Percentiles rank a stretch among this genome's conserved stretches.
These are phyloP conservation scores for Fundulus diaphanus DNA, from an alignment of 2,797 vertebrate genomes.

Conservation along the genomic window DNA sequence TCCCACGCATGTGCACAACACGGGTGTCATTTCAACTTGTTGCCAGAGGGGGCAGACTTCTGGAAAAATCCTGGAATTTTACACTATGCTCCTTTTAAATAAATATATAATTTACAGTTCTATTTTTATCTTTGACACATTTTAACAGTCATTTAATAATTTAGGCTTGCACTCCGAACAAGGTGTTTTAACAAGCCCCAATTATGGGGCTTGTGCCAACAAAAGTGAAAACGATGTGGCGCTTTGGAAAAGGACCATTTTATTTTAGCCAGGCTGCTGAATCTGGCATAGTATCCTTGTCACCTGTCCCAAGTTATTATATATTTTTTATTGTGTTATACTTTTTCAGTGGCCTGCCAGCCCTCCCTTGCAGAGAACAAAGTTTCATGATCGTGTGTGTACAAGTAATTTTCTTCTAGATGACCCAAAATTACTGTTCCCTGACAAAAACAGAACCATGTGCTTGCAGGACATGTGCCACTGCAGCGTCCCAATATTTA, in stretches of 20 bases:
- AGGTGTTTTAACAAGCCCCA: not conserved
- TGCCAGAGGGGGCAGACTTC: no score
- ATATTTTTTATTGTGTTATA: not conserved
- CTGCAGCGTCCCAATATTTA: slow-evolving; percentile 5
- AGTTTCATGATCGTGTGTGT: no score
- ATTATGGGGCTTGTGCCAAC: not conserved
- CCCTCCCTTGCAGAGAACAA: not conserved
- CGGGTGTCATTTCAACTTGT: no score
- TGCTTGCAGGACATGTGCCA: slow-evolving; percentile 12
- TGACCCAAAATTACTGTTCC: not conserved
- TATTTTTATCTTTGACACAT: no score
- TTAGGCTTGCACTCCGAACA: no score
- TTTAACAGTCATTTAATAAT: no score
- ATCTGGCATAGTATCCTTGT: not conserved
- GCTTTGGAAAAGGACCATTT: no score
- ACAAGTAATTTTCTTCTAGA: slow-evolving; percentile 9
- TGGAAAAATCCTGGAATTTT: no score
- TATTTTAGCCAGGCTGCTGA: no score
- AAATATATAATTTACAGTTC: no score
- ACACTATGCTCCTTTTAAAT: no score
- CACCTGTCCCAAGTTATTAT: not conserved
- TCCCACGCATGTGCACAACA: no score
- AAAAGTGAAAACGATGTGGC: not conserved
- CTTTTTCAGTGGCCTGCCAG: not conserved
- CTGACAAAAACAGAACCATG: not conserved